Evolutionary conservation across 2,113 vertebrate species (phyloP).

Genomic region (Chaetorhynchus papuensis): DNA sequence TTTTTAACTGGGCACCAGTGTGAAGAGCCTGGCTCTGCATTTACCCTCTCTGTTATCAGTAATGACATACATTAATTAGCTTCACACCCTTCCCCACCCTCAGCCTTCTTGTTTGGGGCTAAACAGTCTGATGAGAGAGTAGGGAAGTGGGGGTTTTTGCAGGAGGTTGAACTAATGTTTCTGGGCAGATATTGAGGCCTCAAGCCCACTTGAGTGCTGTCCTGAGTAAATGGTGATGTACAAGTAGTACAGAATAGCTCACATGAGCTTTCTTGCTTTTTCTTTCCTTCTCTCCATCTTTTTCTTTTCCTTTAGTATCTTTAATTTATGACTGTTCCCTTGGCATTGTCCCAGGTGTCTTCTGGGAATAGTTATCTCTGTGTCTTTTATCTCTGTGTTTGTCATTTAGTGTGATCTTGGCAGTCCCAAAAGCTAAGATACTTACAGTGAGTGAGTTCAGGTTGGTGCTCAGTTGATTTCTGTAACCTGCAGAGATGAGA

Average conservation of each 20-base stretch:
- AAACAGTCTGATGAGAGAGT: not conserved
- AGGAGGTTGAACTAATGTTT: not conserved
- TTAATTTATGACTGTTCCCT: not conserved
- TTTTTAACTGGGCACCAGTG: not conserved
- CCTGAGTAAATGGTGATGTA: not conserved
- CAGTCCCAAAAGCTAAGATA: not conserved
- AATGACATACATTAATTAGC: not conserved
- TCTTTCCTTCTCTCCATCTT: not conserved
- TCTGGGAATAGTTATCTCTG: constrained; percentile 14
- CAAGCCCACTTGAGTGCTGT: not conserved
- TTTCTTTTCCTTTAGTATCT: not conserved
- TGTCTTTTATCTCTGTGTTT: not conserved
- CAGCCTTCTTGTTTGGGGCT: not conserved
- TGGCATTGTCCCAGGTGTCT: not conserved
- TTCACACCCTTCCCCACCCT: not conserved
- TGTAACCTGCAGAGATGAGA: not conserved
- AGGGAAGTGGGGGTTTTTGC: not conserved
- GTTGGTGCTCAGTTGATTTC: not conserved
- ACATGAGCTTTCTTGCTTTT: not conserved
- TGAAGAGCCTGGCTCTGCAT: not conserved
- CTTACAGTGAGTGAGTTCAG: not conserved
- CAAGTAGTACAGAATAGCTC: not conserved
- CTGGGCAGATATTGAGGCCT: not conserved
- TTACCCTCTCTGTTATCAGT: not conserved
- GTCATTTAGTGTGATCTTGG: not conserved